These are phyloP conservation scores for Karalla daura DNA, from an alignment of 2,797 vertebrate species.

Conservation along the genomic window DNA sequence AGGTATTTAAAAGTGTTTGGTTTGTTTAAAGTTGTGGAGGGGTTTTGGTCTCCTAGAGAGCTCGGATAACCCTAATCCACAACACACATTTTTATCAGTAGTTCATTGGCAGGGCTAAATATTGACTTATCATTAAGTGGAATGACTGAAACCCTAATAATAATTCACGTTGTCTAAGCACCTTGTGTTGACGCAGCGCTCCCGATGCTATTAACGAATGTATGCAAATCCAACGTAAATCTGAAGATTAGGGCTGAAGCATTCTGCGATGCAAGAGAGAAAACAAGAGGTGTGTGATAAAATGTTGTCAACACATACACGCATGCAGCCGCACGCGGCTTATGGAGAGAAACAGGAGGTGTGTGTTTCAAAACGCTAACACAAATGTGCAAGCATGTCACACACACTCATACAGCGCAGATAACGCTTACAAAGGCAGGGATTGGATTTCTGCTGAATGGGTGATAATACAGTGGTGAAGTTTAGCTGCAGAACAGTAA, in stretches of 20 bases:
- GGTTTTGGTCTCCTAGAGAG: slow-evolving; percentile 84
- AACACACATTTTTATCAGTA: slow-evolving; percentile 90
- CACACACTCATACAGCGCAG: slow-evolving; percentile 53
- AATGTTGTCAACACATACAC: slow-evolving; percentile 62
- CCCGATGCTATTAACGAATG: slow-evolving; percentile 84
- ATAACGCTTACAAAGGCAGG: slow-evolving; percentile 63
- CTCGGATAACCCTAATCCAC: slow-evolving; percentile 84
- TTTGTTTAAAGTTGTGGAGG: slow-evolving; percentile 85
- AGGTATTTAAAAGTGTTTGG: slow-evolving; percentile 84
- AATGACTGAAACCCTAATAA: slow-evolving; percentile 86
- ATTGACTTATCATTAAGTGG: slow-evolving; percentile 91
- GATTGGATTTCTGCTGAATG: slow-evolving; percentile 74
- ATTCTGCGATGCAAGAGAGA: slow-evolving; percentile 77
- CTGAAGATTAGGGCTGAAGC: slow-evolving; percentile 87
- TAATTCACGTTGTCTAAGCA: slow-evolving; percentile 88
- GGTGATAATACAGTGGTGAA: slow-evolving; percentile 65
- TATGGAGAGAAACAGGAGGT: slow-evolving; percentile 44
- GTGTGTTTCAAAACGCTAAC: slow-evolving; percentile 59
- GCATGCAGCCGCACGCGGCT: slow-evolving; percentile 44
- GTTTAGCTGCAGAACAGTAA: slow-evolving; percentile 66
- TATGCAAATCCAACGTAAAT: slow-evolving; percentile 90
- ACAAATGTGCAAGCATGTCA: slow-evolving; percentile 64
- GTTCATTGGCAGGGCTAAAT: slow-evolving; percentile 87
- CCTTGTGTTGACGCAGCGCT: slow-evolving; percentile 83
- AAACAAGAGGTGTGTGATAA: slow-evolving; percentile 79